Percentiles rank a stretch among this genome's conserved stretches.
Conservation (phyloP, 2,888 invertebrate genomes). For the Piscicola geometra region DNA sequence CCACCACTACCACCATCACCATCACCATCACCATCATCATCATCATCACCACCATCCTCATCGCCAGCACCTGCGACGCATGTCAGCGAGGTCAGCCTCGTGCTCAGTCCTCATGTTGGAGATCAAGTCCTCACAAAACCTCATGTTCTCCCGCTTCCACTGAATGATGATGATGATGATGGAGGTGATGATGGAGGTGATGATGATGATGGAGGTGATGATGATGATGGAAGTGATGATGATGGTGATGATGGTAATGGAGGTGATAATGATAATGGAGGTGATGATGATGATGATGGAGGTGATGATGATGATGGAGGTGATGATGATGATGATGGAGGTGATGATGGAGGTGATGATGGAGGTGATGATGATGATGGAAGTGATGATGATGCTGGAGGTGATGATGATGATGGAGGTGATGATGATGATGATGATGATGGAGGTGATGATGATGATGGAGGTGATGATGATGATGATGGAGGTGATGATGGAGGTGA, state of each 20-base stretch:
- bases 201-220: not conserved
- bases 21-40: too few relatives aligned
- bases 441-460: slow-evolving; percentile 28
- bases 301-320: not conserved
- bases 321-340: slow-evolving; percentile 31
- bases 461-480: slow-evolving; percentile 29
- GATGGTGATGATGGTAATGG: not conserved
- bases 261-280: not conserved
- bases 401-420: not conserved
- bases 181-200: not conserved
- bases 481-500: slow-evolving; percentile 18
- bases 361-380: slow-evolving; percentile 26
- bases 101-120: not conserved
- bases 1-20: too few relatives aligned
- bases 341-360: slow-evolving; percentile 27
- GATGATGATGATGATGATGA: slow-evolving; percentile 29
- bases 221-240: not conserved
- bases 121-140: not conserved
- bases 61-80: not conserved
- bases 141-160: slow-evolving; percentile 14
- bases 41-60: too few relatives aligned
- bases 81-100: not conserved
- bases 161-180: not conserved
- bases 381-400: not conserved
- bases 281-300: not conserved